A percentile compares a stretch with the other conserved stretches of the same genome.
Conservation (phyloP, 2,797 vertebrate genomes). For the Darevskia nairensis region DNA sequence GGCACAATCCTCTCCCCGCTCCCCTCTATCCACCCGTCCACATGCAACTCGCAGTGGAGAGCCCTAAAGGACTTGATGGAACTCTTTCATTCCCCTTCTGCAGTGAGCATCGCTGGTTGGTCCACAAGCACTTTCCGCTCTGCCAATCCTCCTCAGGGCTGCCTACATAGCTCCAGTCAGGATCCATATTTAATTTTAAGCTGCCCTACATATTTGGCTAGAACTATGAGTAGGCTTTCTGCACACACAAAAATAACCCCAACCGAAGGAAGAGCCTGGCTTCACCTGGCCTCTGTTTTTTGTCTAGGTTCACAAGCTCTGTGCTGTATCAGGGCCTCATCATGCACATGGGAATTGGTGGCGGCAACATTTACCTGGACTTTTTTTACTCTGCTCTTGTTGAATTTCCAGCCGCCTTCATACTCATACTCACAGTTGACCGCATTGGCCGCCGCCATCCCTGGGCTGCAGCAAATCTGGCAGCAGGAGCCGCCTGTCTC, state of each 20-base stretch:
- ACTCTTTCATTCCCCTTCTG: not conserved
- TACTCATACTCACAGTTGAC: conserved; percentile 73
- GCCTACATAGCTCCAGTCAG: too few relatives aligned
- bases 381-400: conserved; percentile 76
- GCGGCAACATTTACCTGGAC: conserved; percentile 71
- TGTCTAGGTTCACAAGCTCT: conserved; percentile 77
- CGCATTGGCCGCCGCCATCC: conserved; percentile 65
- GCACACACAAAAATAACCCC: not conserved
- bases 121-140: not conserved
- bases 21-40: too few relatives aligned
- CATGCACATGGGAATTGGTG: conserved; percentile 70
- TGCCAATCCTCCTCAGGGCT: not conserved
- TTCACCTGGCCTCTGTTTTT: conserved; percentile 46
- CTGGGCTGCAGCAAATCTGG: conserved; percentile 64
- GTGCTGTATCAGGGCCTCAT: conserved; percentile 83
- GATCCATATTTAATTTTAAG: not conserved
- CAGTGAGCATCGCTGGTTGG: not conserved
- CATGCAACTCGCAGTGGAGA: too few relatives aligned
- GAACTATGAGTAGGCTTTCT: not conserved
- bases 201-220: not conserved
- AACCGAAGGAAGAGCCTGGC: not conserved
- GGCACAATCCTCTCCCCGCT: too few relatives aligned
- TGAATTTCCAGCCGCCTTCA: conserved; percentile 70
- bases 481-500: conserved; percentile 70
- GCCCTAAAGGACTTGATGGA: not conserved